Conservation (phyloP, 2,797 vertebrate genomes). For the Craterocephalus amniculus region DNA sequence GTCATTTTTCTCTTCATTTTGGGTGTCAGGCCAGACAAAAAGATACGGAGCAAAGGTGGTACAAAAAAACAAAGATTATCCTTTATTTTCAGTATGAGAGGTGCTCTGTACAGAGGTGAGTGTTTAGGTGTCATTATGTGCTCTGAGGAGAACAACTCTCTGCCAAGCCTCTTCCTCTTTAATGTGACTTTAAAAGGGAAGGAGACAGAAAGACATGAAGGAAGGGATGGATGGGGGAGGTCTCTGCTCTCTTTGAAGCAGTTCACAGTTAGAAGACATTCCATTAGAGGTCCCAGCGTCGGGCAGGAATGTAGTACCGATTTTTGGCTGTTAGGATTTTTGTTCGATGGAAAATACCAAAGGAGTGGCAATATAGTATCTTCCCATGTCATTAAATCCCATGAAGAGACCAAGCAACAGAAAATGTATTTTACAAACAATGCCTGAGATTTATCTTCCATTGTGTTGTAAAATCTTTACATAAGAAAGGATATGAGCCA, state of each 20-base stretch:
- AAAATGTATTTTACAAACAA: not conserved
- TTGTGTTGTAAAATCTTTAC: conserved; percentile 16
- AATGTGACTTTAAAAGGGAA: conserved; percentile 45
- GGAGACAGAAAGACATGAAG: conserved; percentile 42
- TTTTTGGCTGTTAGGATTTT: not conserved
- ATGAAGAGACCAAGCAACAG: conserved; percentile 16
- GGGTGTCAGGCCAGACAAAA: conserved; percentile 47
- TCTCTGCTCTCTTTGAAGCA: conserved; percentile 17
- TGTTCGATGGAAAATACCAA: not conserved
- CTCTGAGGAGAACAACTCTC: conserved; percentile 47
- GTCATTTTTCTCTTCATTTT: conserved; percentile 71
- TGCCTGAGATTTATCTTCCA: conserved; percentile 5
- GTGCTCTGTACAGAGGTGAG: conserved; percentile 62
- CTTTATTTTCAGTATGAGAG: conserved; percentile 72
- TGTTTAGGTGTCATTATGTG: conserved; percentile 49
- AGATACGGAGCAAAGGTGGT: conserved; percentile 49
- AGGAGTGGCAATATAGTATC: not conserved
- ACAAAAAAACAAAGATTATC: conserved; percentile 52
- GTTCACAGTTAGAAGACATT: conserved; percentile 23
- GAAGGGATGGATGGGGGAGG: conserved; percentile 21
- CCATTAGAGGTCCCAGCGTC: conserved; percentile 8
- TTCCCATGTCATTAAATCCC: conserved; percentile 19
- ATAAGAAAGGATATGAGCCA: too few relatives aligned
- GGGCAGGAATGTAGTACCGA: conserved; percentile 37
- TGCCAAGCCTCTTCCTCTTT: conserved; percentile 21